Percentiles rank a stretch among this genome's conserved stretches.
phyloP scores from a whole-genome alignment of 2,113 vertebrate species.

The Isichthys henryi region DNA sequence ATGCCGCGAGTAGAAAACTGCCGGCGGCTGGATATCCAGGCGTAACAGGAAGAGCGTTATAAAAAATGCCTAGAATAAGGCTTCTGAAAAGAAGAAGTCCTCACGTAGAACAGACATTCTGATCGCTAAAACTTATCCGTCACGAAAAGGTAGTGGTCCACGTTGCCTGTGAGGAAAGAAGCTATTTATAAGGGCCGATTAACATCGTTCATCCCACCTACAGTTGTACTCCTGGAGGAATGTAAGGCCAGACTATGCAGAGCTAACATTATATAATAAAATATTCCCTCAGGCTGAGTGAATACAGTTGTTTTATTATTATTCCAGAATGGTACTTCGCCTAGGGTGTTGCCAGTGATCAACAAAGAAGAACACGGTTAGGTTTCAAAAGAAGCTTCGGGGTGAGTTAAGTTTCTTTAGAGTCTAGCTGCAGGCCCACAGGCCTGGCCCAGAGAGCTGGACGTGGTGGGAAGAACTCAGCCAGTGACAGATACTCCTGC shows the following conservation, averaged over 20 bases:
- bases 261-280: slow-evolving; percentile 6
- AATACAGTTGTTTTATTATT: background rate
- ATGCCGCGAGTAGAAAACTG: background rate
- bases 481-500: background rate
- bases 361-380: background rate
- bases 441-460: background rate
- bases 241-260: background rate
- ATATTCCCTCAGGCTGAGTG: background rate
- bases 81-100: background rate
- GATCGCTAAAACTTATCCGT: background rate
- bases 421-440: background rate
- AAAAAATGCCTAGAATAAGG: background rate
- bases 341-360: background rate
- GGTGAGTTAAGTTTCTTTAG: background rate
- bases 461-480: background rate
- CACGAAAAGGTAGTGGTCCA: background rate
- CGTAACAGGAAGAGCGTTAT: background rate
- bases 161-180: background rate
- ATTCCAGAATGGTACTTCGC: background rate
- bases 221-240: background rate
- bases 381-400: background rate
- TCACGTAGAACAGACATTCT: background rate
- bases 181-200: background rate
- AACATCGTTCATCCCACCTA: background rate
- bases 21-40: background rate